Base-by-base conservation (phyloP, 2,797 vertebrate species). In the Enoplosus armatus region DNA sequence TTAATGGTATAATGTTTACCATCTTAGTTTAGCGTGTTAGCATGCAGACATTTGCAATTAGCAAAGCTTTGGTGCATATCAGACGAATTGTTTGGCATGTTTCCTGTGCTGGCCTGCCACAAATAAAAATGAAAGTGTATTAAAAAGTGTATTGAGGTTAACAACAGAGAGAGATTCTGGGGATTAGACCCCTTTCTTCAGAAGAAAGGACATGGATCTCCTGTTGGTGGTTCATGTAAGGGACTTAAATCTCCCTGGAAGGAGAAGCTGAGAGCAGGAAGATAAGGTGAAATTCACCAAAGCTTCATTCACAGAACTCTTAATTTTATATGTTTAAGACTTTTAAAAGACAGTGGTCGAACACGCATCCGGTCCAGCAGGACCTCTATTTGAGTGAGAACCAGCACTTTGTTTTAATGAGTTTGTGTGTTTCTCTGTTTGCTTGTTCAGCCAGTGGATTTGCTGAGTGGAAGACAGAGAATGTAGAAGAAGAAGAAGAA, bases 401-500 rank as follows among this genome's bases (percentile, higher is more conserved):
- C 4, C 0, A 16, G 6, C 0, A 41, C 20, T 58, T 20, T 77
- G 64, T 60, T 68, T 3, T 54, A n/a, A 55, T 27, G 15, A 29
- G 8, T 11, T 0, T 5, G 7, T 29, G 22, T 63, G 22, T 70
- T 56, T 65, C 8, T 66, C 8, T 69, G 18, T 70, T n/a, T 80
- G 54, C 75, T 56, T 70, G 62, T 85, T 31, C 48, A 90, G 89
- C 39, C 4, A 55, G 62, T 16, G 89, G 53, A 77, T 62, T 58
- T 63, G 15, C 71, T 5, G 87, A 91, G 72, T 61, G 47, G 61
- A 86, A 62, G 79, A 62, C 31, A 0, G 76, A 77, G 56, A 60
- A 24, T 22, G 61, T 72, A n/a, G 72, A 85, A 24, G 85, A 83
- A 35, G 88, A 86, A 8, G 92, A 92, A 43, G 94, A 96, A 61